Evolutionary conservation across 1,140 invertebrate species (phyloP).

Genomic region (Drosophila nebulosa): DNA sequence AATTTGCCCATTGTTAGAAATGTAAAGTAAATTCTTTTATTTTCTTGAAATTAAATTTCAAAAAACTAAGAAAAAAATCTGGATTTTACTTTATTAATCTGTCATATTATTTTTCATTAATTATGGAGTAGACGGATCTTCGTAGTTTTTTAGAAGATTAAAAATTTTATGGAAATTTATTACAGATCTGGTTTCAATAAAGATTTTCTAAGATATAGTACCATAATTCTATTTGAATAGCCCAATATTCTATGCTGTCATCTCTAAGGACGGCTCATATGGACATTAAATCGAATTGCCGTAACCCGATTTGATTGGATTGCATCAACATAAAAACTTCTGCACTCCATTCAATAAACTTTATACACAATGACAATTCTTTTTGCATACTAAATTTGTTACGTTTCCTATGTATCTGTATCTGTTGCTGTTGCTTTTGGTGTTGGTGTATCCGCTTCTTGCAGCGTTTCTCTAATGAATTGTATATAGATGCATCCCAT

Average conservation of each 20-base stretch:
- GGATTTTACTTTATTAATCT: no score
- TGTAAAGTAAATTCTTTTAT: no score
- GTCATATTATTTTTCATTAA: no score
- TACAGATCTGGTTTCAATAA: no score
- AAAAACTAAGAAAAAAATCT: no score
- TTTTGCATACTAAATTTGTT: constrained; percentile 13
- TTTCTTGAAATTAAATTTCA: no score
- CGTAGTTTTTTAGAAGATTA: no score
- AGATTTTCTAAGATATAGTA: background rate
- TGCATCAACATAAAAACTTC: background rate
- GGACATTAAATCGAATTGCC: background rate
- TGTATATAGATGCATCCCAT: constrained; percentile 16
- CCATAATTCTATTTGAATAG: background rate
- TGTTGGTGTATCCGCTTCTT: background rate
- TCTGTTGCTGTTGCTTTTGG: no score
- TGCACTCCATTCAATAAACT: background rate
- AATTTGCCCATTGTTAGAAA: no score
- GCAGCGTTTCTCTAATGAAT: constrained; percentile 54
- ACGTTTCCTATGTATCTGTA: background rate
- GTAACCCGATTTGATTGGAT: background rate
- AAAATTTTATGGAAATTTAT: no score
- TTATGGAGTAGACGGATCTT: no score
- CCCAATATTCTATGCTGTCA: background rate
- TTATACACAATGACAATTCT: constrained; percentile 14
- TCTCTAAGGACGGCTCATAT: background rate